Base-by-base conservation (phyloP, 2,797 vertebrate genomes). In the Pangasius sanitwongsei region DNA sequence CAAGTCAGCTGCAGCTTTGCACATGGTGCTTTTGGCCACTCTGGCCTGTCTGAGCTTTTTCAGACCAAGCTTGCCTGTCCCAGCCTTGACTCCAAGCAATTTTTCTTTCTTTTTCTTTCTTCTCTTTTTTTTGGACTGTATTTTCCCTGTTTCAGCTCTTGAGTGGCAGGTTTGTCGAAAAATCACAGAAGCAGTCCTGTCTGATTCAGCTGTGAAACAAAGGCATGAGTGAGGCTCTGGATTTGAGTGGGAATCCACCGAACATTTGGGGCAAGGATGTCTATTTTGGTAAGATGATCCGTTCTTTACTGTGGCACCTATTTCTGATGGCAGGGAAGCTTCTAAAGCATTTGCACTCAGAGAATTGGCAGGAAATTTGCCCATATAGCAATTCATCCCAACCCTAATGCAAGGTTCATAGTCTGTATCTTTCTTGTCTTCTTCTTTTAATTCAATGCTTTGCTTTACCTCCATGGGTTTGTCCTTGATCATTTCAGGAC, bases 101-200 rank as follows among this genome's bases (percentile, higher is more conserved):
- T 95, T 96, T 88, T 95, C 92, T 91, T 95, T 97, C 95, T 96
- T 98, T 97, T 97, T 98, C 94, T 97, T 98, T 92, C 97, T 96
- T 89, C 96, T 98, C 94, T 97, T 98, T 94, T 97, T 98, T 93
- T 97, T 97, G 86, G 94, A 93, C 89, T 94, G 95, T 89, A 96
- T 94, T 89, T 91, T 91, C 80, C 94, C 93, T 55, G 82, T 86
- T 11, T 74, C 53, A 31, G 85, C 88, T 48, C 94, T 93, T 65
- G 92, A 93, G n/a, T 87, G 94, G 37, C 93, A 93, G 90, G 92
- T 95, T 83, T 63, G 91, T 88, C 7, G 37, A 41, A 74, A 70
- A 15, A 48, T 25, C n/a, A 90, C 6, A 91, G 83, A 84, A 50
- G 28, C 78, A 13, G 65, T n/a, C 41, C 18, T 23, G 28, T 77